Evolutionary conservation across 2,888 invertebrate species (phyloP), one percentile per base, ranked within the genome.

Genomic region (Tethea ocularis): DNA sequence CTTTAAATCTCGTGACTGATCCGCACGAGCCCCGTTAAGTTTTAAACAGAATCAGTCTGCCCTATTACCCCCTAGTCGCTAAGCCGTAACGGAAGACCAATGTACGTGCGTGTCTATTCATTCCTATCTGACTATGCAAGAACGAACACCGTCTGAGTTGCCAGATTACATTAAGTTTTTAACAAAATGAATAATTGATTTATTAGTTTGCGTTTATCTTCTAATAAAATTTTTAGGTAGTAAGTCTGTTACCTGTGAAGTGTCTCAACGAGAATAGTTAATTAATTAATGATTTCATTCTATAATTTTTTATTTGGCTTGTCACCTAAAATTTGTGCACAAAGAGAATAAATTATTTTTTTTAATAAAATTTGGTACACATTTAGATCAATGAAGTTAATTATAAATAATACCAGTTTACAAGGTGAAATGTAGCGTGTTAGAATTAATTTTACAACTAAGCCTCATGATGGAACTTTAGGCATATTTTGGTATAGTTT

Each of bases 371-470:
- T n/a, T n/a, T 0, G 54, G 58, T 58, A 61, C 59, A 54, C 22
- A 10, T 46, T 20, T 17, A 51, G 33, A 56, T 26, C 51, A 26
- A 51, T 22, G 51, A 51, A 13, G 26, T 29, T 22, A 20, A 57
- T 51, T 29, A 51, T 71, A 72, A 71, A 78, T 74, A 70, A 72
- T 72, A 78, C 72, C 68, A 71, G 59, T 66, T 72, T 78, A 73
- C 86, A 87, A 86, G 88, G 88, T 71, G 62, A 83, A 82, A 74
- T 66, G 67, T 88, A 62, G 84, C 89, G 86, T 89, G 89, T 67
- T 68, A 71, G 77, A 71, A 68, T 77, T 71, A 71, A 78, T 81
- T 84, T 80, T 69, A 72, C 73, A 71, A 77, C 71, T 71, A 72
- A 77, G 77, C 72, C 72, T 74, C 75, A 69, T 71, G 77, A 75